Evolutionary conservation across 2,888 invertebrate species (phyloP), one percentile per base, ranked within the genome.

Genomic region (Eilema depressum): DNA sequence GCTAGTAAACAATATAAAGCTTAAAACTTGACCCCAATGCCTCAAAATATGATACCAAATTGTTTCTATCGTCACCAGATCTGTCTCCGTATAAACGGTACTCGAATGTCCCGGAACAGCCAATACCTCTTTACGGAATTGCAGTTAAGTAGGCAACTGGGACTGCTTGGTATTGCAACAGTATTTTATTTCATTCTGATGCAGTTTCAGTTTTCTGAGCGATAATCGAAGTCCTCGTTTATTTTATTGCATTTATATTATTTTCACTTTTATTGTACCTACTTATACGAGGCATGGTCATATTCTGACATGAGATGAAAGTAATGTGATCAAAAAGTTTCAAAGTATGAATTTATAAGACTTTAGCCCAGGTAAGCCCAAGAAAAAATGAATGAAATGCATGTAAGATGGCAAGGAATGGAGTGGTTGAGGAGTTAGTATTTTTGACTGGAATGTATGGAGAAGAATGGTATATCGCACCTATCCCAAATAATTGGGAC

Each of bases 61-160:
- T 60, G 3, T 17, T 26, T 30, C 10, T 28, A 11, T 30, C 3
- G 10, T 20, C 60, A 8, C 17, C 28, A 20, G 60, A 28, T 60
- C 20, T 60, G 26, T 60, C 60, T 60, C 60, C 17, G 28, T 28
- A 28, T 56, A 66, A 65, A 66, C 33, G 33, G 23, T 26, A 59
- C 23, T 66, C 37, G 17, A 66, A 66, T 66, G 37, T 66, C 57
- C 30, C 23, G 56, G 56, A 33, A 11, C 26, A 60, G 17, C 47
- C 41, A 60, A 66, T 60, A 66, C 59, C 26, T 66, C 25, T 66
- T 66, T 28, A 60, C 28, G 14, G 23, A 59, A 37, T 41, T 66
- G 57, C 53, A 68, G 63, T 30, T 68, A 68, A 62, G 53, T 63
- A 63, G 68, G 56, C 56, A 68, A 63, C 63, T 37, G 68, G 53